These are phyloP conservation scores for Eucera pruinosa DNA, from an alignment of 2,888 invertebrate genomes.

Conservation along the genomic window DNA sequence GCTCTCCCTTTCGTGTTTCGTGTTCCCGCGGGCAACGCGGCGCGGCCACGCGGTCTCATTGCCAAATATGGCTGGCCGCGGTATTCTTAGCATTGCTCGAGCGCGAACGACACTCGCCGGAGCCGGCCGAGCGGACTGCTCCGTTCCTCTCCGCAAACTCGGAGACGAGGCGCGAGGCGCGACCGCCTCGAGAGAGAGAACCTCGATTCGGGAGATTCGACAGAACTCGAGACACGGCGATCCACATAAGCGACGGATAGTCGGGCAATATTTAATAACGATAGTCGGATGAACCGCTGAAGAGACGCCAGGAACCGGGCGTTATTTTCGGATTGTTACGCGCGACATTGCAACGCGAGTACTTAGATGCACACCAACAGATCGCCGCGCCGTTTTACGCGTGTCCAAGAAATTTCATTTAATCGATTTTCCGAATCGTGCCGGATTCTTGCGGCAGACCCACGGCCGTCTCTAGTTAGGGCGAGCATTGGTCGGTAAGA, in stretches of 20 bases:
- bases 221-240: background rate
- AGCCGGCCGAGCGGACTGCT: constrained; percentile 71
- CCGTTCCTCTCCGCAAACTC: constrained; percentile 39
- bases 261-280: constrained; percentile 47
- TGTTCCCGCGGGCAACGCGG: constrained; percentile 66
- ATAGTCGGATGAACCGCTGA: constrained; percentile 40
- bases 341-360: constrained; percentile 45
- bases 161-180: constrained; percentile 33
- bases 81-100: constrained; percentile 82
- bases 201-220: too few relatives aligned
- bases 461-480: too few relatives aligned
- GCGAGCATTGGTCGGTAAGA: too few relatives aligned
- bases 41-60: constrained; percentile 80
- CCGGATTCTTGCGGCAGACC: too few relatives aligned
- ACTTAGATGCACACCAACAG: constrained; percentile 18
- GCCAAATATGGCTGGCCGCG: constrained; percentile 83
- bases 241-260: background rate
- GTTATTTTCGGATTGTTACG: constrained; percentile 57
- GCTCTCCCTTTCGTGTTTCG: constrained; percentile 59
- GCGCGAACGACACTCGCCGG: constrained; percentile 78
- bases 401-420: constrained; percentile 5
- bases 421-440: constrained; percentile 4
- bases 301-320: constrained; percentile 43
- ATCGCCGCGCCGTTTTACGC: constrained; percentile 3
- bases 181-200: constrained; percentile 20